Conservation (phyloP, 1,140 invertebrate genomes). For the Dendrolimus punctatus region DNA sequence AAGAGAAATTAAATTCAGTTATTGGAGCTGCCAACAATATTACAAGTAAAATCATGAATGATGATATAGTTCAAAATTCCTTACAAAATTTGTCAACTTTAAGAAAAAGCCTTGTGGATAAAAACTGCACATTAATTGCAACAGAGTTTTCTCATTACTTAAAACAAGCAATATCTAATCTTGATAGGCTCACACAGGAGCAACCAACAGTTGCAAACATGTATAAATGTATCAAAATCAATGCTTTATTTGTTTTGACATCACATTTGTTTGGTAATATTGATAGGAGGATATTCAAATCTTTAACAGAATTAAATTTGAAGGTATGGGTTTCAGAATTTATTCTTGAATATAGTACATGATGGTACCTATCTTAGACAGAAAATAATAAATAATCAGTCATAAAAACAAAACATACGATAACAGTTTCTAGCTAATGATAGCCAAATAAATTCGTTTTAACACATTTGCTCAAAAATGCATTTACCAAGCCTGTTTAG, state of each 20-base stretch:
- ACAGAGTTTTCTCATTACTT: slow-evolving; percentile 84
- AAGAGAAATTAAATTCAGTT: slow-evolving; percentile 40
- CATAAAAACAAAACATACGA: too few species aligned
- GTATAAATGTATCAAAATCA: slow-evolving; percentile 80
- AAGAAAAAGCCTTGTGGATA: slow-evolving; percentile 73
- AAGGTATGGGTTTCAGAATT: slow-evolving; percentile 71
- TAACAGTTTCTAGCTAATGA: too few species aligned
- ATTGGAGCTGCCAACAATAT: slow-evolving; percentile 43
- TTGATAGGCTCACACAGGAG: slow-evolving; percentile 75
- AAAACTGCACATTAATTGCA: slow-evolving; percentile 75
- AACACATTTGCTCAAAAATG: too few species aligned
- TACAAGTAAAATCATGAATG: slow-evolving; percentile 53
- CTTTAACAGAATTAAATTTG: slow-evolving; percentile 81
- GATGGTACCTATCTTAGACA: background rate
- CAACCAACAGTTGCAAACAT: slow-evolving; percentile 72
- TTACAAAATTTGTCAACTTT: slow-evolving; percentile 79
- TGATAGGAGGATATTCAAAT: slow-evolving; percentile 86
- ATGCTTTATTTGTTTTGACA: slow-evolving; percentile 81
- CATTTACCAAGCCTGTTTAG: too few species aligned
- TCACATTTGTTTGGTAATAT: slow-evolving; percentile 82
- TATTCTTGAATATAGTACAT: slow-evolving; percentile 5
- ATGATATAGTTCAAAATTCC: slow-evolving; percentile 62
- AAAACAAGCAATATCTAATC: slow-evolving; percentile 74
- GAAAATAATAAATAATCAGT: too few species aligned
- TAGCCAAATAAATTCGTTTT: too few species aligned